A percentile compares a stretch with the other conserved stretches of the same genome.
phyloP scores from a whole-genome alignment of 2,113 vertebrate genomes.

The Papio anubis region DNA sequence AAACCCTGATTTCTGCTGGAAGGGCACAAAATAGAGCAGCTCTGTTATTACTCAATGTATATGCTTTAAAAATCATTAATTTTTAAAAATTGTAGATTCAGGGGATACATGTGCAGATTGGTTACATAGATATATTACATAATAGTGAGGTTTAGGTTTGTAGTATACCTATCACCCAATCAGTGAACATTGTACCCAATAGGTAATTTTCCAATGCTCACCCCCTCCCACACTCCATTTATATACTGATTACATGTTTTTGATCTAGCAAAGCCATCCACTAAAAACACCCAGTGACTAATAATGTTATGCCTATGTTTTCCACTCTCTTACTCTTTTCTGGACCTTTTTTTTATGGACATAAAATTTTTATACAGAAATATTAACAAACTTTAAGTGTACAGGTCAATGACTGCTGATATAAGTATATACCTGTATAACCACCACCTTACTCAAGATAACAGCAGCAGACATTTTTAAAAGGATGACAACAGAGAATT shows the following conservation, averaged over 20 bases:
- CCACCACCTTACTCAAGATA: neutral
- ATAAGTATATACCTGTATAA: neutral
- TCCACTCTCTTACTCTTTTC: neutral
- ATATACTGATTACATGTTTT: rapidly evolving
- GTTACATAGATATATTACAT: too few species aligned
- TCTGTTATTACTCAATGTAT: too few species aligned
- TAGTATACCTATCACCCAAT: too few species aligned
- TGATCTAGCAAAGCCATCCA: neutral
- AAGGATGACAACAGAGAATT: neutral
- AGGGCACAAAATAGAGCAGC: neutral
- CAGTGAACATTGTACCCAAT: too few species aligned
- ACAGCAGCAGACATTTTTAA: neutral
- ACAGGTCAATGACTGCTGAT: neutral
- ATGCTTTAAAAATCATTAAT: too few species aligned
- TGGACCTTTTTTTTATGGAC: neutral
- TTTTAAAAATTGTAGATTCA: too few species aligned
- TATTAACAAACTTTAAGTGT: neutral
- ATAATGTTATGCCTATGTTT: neutral
- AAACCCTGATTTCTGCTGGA: too few species aligned
- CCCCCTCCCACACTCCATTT: neutral
- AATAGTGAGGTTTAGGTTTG: too few species aligned
- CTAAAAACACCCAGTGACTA: neutral
- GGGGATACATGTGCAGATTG: too few species aligned
- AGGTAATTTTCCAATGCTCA: too few species aligned
- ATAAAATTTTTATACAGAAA: neutral